Base-by-base conservation (phyloP, 2,113 vertebrate species). In the Sitta europaea region DNA sequence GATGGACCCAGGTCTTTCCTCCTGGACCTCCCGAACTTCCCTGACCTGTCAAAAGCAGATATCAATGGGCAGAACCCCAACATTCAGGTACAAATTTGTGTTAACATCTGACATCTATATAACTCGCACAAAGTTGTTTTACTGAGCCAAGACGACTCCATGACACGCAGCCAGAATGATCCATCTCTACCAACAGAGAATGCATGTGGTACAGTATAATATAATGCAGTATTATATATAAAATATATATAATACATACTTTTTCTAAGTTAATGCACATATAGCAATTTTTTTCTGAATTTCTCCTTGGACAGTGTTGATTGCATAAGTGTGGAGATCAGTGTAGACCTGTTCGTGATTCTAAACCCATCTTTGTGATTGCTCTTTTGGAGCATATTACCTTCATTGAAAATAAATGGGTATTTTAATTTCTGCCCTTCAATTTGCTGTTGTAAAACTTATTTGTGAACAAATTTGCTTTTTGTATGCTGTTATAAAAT, bases 31-130 rank as follows among this genome's bases (percentile, higher is more conserved):
- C 98, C 99, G 94, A 99, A 99, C 95, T 99, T 99, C 95, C 99
- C 99, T 21, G 99, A 99, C 96, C 98, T 99, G 82, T 99, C 99
- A 89, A 99, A 99, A 97, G 99, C 99, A 18, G 99, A 99, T 83
- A 99, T 99, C 96, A 99, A 99, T 80, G 98, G 99, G 50, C 99
- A 99, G 97, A 99, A 99, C 95, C 99, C 99, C 92, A 99, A 99
- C 92, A 99, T 99, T 92, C 99, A 99, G 99, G 99, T 99, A 98
- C 67, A 77, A 71, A 89, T 78, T 77, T 61, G 23, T 79, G 36
- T 72, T 88, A 61, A 42, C 9, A 3, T 53, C 17, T 75, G 17
- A 23, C 33, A 33, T 33, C 54, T 79, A 54, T 12, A 10, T 35
- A 18, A 38, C 24, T 53, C 80, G 59, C 54, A 71, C 31, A 9